These are phyloP conservation scores for Mycalesis mineus DNA, from an alignment of 2,888 invertebrate species.

Conservation along the genomic window DNA sequence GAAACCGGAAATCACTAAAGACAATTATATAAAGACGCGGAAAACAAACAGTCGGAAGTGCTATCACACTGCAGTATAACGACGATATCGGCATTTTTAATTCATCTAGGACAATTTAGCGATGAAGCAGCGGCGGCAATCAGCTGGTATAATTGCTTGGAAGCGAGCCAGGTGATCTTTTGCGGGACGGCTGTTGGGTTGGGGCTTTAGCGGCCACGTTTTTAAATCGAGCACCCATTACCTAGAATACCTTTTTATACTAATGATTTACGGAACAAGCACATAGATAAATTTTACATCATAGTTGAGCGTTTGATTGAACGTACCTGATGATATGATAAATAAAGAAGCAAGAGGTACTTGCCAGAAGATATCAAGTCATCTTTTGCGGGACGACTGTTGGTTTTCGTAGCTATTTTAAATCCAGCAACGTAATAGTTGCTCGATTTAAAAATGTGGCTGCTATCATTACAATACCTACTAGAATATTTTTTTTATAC, in stretches of 20 bases:
- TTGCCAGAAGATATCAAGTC: too few relatives aligned
- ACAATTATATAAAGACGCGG: background rate
- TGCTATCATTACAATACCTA: background rate
- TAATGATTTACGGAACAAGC: too few relatives aligned
- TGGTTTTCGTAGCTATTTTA: background rate
- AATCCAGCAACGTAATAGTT: background rate
- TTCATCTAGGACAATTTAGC: slow-evolving; percentile 5
- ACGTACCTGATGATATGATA: too few relatives aligned
- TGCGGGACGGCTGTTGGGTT: slow-evolving; percentile 1
- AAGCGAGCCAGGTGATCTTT: slow-evolving; percentile 3
- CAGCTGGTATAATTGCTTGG: slow-evolving; percentile 13
- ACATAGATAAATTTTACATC: too few relatives aligned
- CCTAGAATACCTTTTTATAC: background rate
- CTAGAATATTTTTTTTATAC: background rate
- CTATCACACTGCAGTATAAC: slow-evolving; percentile 1
- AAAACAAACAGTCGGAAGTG: background rate
- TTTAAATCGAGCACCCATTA: background rate
- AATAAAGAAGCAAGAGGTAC: too few relatives aligned
- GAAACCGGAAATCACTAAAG: background rate
- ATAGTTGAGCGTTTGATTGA: too few relatives aligned
- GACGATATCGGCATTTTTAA: slow-evolving; percentile 7
- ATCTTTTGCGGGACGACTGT: slow-evolving; percentile 3
- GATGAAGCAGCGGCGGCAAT: slow-evolving; percentile 3
- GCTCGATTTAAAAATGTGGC: background rate
- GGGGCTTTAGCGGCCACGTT: background rate